These are phyloP conservation scores for Rhamphomyia laevipes DNA, from an alignment of 2,888 invertebrate species.

Conservation along the genomic window DNA sequence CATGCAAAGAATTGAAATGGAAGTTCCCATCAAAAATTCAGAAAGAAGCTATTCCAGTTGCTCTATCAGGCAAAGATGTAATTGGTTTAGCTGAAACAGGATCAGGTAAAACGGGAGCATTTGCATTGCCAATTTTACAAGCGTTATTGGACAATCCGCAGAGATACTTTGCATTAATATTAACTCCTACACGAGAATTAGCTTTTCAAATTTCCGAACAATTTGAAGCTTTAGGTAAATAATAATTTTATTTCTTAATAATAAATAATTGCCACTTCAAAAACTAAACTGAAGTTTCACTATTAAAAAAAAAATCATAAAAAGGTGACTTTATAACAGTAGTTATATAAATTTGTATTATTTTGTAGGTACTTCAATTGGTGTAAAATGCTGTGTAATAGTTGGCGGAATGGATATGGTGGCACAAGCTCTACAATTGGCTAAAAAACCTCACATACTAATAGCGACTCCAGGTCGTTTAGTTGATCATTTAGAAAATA, in stretches of 20 bases:
- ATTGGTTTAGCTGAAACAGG: constrained; percentile 64
- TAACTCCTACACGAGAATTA: constrained; percentile 95
- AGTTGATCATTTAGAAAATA: constrained; percentile 93
- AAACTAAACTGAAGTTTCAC: not conserved
- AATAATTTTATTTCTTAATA: not conserved
- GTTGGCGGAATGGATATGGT: constrained; percentile 99
- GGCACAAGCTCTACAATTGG: constrained; percentile 77
- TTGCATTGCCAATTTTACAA: constrained; percentile 92
- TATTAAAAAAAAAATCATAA: not conserved
- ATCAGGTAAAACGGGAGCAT: constrained; percentile 88
- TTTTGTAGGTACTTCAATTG: constrained; percentile 65
- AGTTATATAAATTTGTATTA: not conserved
- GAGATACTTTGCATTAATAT: constrained; percentile 79
- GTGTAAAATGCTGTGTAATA: constrained; percentile 90
- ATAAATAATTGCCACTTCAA: not conserved
- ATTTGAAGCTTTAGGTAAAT: constrained; percentile 85
- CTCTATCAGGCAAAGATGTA: constrained; percentile 68
- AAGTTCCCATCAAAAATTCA: constrained; percentile 90
- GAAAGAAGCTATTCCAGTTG: constrained; percentile 82
- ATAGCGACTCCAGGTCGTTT: constrained; percentile 94
- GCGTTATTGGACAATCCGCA: constrained; percentile 82
- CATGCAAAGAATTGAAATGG: constrained; percentile 74
- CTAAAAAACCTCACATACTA: constrained; percentile 93
- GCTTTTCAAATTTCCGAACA: constrained; percentile 99
- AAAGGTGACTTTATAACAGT: not conserved